Base-by-base conservation (phyloP, 2,797 vertebrate species). In the Valencia hispanica region DNA sequence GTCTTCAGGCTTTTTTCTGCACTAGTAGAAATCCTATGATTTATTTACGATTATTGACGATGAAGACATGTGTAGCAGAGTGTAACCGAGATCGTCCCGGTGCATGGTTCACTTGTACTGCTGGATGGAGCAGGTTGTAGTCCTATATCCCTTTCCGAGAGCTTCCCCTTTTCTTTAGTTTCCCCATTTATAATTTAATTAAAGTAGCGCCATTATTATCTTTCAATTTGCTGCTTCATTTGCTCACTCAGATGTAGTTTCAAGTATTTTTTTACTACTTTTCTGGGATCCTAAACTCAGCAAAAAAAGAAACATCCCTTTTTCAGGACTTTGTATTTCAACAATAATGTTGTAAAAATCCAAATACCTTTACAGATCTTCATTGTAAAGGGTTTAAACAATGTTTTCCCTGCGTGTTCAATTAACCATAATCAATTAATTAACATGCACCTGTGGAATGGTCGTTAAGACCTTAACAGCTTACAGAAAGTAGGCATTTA, bases 1-100 rank as follows among this genome's bases (percentile, higher is more conserved):
- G 50, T 85, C 87, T 86, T 71, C 68, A 77, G 84, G 79, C 74
- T 0, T 73, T n/a, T 76, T 76, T 65, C 45, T 0, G 1, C 83
- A 34, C 70, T 66, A 30, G 68, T 84, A 66, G 63, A 73, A 81
- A 70, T 65, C 66, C 48, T 74, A 1, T 87, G 75, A 81, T 90
- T 89, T 87, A 88, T 91, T 85, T 48, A 84, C 91, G 83, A 79
- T 30, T 48, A 4, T 10, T 39, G 69, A 78, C 82, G 73, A 87
- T 89, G 78, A 80, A 87, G 78, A 83, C 78, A 73, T 70, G 36
- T 85, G 43, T 76, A 80, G 34, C 72, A 45, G 66, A 27, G 1
- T 71, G 48, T 69, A 68, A 61, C 71, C 72, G 32, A 85, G 53
- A 83, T 81, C 70, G 36, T 57, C 61, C 27, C 34, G 0, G 27